Evolutionary conservation across 2,797 vertebrate species (phyloP), one percentile per base, ranked within the genome.

Genomic region (Kryptopterus vitreolus): DNA sequence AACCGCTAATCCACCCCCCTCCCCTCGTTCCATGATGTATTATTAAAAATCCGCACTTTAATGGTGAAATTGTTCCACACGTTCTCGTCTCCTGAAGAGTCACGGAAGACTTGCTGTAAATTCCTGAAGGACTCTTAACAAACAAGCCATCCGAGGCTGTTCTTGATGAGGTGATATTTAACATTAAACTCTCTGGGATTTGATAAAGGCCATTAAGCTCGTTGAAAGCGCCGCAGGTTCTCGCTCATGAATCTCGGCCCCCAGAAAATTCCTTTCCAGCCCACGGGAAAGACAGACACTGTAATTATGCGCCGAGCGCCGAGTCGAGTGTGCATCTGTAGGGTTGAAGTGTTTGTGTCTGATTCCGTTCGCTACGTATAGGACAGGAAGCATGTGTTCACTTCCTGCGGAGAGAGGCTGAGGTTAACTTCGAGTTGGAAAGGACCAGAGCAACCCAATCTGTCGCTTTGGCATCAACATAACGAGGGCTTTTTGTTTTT

Each of bases 401-500:
- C 11, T 38, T 73, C 77, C 53, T 85, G 74, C 80, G 85, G 82
- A 75, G 53, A 83, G 83, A 81, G 85, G 71, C 74, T 15, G 52
- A 82, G 78, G 82, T 78, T 83, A 82, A 78, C 68, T 79, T 82
- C 81, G 77, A 85, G 75, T 78, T 86, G 87, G 84, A 85, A 68
- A 50, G 77, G 31, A 81, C 69, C 70, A 75, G 79, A 84, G 78
- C 82, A 69, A 26, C 20, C 81, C 87, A 80, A 87, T 87, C 84
- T 87, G 85, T 85, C 81, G 22, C 70, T 29, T 76, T 87, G 87
- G 85, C 87, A 84, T 57, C 43, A 55, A 46, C 53, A 69, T 18
- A 13, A 58, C n/a, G 48, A 24, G 38, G 4, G 1, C 57, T 35
- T 20, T 62, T 57, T 61, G 4, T 5, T 73, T 35, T 20, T 62